phyloP scores from a whole-genome alignment of 2,888 invertebrate species.

The Amphimallon solstitiale region DNA sequence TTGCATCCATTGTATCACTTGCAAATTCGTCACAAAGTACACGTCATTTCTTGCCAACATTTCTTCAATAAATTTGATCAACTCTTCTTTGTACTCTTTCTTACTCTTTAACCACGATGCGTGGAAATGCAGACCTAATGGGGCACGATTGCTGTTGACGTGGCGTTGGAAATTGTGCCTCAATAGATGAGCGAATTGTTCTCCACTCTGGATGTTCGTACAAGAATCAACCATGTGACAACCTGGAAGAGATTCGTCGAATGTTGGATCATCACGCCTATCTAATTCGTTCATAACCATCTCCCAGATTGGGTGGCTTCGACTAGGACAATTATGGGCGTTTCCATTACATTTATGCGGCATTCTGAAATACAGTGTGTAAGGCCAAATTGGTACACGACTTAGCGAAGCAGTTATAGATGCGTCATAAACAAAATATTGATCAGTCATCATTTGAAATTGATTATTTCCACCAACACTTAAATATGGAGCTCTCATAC shows the following conservation, averaged over 20 bases:
- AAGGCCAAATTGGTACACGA: constrained; percentile 95
- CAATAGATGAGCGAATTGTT: constrained; percentile 88
- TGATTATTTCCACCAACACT: constrained; percentile 94
- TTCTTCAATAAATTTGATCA: constrained; percentile 93
- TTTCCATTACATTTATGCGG: constrained; percentile 96
- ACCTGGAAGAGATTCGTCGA: constrained; percentile 92
- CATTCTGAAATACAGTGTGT: constrained; percentile 96
- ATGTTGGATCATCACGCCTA: constrained; percentile 91
- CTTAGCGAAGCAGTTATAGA: constrained; percentile 91
- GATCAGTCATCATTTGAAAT: constrained; percentile 97
- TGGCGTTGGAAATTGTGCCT: constrained; percentile 96
- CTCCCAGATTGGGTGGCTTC: constrained; percentile 94
- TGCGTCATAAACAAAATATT: constrained; percentile 94
- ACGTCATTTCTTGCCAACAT: constrained; percentile 90
- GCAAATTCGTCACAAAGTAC: constrained; percentile 90
- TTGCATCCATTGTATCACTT: constrained; percentile 96
- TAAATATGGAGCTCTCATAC: constrained; percentile 87
- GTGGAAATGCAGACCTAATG: constrained; percentile 92
- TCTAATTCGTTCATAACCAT: constrained; percentile 97
- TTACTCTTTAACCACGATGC: constrained; percentile 96
- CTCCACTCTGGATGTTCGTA: constrained; percentile 90
- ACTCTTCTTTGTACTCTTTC: constrained; percentile 90
- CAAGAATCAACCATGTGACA: constrained; percentile 96
- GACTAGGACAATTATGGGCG: constrained; percentile 90
- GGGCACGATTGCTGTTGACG: constrained; percentile 92